These are phyloP conservation scores for Lobophora halterata DNA, from an alignment of 2,888 invertebrate genomes.

Conservation along the genomic window DNA sequence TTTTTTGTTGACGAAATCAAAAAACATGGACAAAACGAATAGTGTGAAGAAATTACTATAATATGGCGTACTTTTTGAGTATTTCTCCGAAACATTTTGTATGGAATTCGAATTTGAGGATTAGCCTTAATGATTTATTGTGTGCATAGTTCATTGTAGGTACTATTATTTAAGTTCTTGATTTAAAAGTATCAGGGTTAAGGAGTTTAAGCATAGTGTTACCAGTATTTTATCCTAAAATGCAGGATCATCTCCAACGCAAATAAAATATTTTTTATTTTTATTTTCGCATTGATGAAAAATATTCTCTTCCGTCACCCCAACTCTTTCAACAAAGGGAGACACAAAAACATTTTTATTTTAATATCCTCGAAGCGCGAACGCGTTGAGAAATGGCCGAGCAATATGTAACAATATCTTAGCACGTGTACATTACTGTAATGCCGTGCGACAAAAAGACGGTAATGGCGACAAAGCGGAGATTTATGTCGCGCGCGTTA, in stretches of 20 bases:
- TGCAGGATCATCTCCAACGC: background rate
- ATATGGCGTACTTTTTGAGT: no score
- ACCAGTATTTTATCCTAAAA: no score
- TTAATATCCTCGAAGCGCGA: slow-evolving; percentile 21
- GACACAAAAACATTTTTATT: slow-evolving; percentile 25
- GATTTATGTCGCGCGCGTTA: slow-evolving; percentile 36
- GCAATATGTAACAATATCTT: slow-evolving; percentile 51
- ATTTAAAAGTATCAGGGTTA: no score
- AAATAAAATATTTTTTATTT: slow-evolving; percentile 14
- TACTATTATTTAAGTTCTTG: no score
- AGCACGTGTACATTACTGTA: slow-evolving; percentile 43
- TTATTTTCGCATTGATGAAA: slow-evolving; percentile 7
- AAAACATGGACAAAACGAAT: no score
- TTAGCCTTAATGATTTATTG: no score
- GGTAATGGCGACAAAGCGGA: slow-evolving; percentile 48
- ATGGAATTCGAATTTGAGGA: no score
- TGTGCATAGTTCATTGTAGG: no score
- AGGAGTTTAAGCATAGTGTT: no score
- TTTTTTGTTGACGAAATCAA: no score
- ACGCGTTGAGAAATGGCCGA: slow-evolving; percentile 36
- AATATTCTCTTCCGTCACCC: slow-evolving; percentile 18
- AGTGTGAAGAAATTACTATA: no score
- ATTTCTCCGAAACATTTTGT: no score
- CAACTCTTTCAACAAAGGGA: slow-evolving; percentile 24
- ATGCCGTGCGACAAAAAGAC: slow-evolving; percentile 49